A percentile compares a stretch with the other conserved stretches of the same genome.
These are phyloP conservation scores for Syrista parreyssii DNA, from an alignment of 2,888 invertebrate genomes.

Conservation along the genomic window DNA sequence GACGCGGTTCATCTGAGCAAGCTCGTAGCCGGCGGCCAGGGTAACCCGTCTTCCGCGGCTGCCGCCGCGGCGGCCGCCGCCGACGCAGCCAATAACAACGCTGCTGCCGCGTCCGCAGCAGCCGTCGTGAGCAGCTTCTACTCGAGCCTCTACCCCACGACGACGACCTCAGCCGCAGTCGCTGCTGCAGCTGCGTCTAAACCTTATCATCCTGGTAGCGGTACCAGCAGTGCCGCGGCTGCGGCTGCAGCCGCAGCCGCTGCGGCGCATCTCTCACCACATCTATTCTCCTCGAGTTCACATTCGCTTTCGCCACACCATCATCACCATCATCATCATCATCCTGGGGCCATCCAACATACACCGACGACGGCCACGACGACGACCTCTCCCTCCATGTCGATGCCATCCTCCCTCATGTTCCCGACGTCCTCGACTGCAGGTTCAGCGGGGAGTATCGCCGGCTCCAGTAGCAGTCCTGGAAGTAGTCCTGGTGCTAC, in stretches of 20 bases:
- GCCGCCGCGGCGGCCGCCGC: slow-evolving; percentile 68
- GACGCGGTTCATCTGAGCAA: slow-evolving; percentile 75
- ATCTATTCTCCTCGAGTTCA: too few relatives aligned
- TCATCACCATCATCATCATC: too few relatives aligned
- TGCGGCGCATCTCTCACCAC: too few relatives aligned
- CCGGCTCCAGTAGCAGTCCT: slow-evolving; percentile 38
- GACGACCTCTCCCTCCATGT: slow-evolving; percentile 63
- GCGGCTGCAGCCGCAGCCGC: neutral
- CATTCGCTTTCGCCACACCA: too few relatives aligned
- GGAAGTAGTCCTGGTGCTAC: slow-evolving; percentile 51
- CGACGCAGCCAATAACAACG: slow-evolving; percentile 65
- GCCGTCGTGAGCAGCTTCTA: slow-evolving; percentile 78
- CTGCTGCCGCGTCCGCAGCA: slow-evolving; percentile 65
- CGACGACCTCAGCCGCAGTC: slow-evolving; percentile 56
- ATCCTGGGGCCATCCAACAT: too few relatives aligned
- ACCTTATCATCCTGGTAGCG: slow-evolving; percentile 60
- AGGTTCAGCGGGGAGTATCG: slow-evolving; percentile 23
- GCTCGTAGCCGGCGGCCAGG: slow-evolving; percentile 64
- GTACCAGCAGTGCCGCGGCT: too few relatives aligned
- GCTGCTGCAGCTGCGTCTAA: slow-evolving; percentile 60
- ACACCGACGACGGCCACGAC: slow-evolving; percentile 27
- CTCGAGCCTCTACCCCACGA: slow-evolving; percentile 72
- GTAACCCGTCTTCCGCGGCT: slow-evolving; percentile 66
- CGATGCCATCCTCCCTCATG: slow-evolving; percentile 68
- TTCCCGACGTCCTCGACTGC: slow-evolving; percentile 26